Percentiles rank a stretch among this genome's conserved stretches.
phyloP scores from a whole-genome alignment of 2,888 invertebrate species.

The Nysson spinosus region DNA sequence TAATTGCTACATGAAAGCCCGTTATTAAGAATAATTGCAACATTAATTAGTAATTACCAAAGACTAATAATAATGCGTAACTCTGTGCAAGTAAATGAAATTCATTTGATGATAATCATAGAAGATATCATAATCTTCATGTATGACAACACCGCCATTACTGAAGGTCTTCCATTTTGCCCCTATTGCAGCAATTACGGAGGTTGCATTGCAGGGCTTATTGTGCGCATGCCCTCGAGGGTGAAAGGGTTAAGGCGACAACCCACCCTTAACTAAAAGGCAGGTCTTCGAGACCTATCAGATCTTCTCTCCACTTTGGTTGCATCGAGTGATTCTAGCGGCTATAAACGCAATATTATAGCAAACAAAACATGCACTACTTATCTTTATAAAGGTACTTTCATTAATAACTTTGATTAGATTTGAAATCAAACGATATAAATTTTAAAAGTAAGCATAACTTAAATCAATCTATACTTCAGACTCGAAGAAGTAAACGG shows the following conservation, averaged over 20 bases:
- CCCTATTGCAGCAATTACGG: conserved; percentile 65
- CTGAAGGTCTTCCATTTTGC: conserved; percentile 65
- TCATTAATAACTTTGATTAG: neutral
- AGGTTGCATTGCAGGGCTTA: conserved; percentile 58
- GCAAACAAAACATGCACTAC: too few species aligned
- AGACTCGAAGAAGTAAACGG: too few species aligned
- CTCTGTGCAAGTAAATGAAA: too few species aligned
- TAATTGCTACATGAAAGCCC: too few species aligned
- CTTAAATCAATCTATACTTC: too few species aligned
- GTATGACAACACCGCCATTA: conserved; percentile 48
- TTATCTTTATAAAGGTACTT: too few species aligned
- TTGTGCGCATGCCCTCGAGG: conserved; percentile 65
- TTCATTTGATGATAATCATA: neutral
- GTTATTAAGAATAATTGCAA: too few species aligned
- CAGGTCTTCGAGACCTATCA: conserved; percentile 44
- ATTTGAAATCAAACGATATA: too few species aligned
- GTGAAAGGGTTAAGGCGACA: conserved; percentile 65
- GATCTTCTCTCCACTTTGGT: conserved; percentile 21
- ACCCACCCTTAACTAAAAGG: conserved; percentile 52
- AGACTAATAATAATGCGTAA: too few species aligned
- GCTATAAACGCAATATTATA: too few species aligned
- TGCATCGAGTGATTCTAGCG: neutral
- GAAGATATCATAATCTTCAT: neutral
- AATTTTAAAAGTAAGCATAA: too few species aligned
- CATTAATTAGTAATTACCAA: too few species aligned